These are phyloP conservation scores for Anthoscopus minutus DNA, from an alignment of 2,113 vertebrate species.

Conservation along the genomic window DNA sequence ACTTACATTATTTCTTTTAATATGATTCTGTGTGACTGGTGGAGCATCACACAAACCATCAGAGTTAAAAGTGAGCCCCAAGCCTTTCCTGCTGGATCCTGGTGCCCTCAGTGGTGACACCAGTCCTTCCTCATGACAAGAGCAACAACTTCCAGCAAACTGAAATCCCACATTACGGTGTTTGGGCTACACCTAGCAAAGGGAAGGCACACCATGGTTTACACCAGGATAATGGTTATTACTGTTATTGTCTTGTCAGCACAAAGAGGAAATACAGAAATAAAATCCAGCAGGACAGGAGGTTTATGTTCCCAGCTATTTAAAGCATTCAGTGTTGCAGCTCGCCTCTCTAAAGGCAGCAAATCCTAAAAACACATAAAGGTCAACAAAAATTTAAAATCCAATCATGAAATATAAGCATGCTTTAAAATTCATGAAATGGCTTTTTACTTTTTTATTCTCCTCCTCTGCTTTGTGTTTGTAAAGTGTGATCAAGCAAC, in stretches of 20 bases:
- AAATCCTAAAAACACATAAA: not conserved
- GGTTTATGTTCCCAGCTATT: not conserved
- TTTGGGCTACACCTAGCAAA: not conserved
- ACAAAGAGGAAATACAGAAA: not conserved
- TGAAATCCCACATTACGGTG: accelerated
- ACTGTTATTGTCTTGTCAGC: not conserved
- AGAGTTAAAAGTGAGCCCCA: not conserved
- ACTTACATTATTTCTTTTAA: not conserved
- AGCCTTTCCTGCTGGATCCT: not conserved
- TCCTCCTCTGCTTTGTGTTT: not conserved
- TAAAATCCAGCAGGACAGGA: not conserved
- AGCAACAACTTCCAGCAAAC: not conserved
- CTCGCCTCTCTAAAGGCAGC: not conserved
- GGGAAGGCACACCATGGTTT: not conserved
- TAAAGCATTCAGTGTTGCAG: not conserved
- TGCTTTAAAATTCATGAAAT: conserved; percentile 52
- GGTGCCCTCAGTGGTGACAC: not conserved
- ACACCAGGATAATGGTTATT: not conserved
- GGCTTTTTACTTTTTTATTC: not conserved
- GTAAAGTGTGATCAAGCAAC: conserved; percentile 49
- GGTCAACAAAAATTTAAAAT: conserved; percentile 25
- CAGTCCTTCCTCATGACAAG: not conserved
- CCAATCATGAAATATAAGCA: conserved; percentile 18
- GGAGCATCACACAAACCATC: not conserved
- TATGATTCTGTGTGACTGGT: not conserved